A percentile compares a stretch with the other conserved stretches of the same genome.
Conservation (phyloP, 2,888 invertebrate species). For the Pseudanteris insignis region DNA sequence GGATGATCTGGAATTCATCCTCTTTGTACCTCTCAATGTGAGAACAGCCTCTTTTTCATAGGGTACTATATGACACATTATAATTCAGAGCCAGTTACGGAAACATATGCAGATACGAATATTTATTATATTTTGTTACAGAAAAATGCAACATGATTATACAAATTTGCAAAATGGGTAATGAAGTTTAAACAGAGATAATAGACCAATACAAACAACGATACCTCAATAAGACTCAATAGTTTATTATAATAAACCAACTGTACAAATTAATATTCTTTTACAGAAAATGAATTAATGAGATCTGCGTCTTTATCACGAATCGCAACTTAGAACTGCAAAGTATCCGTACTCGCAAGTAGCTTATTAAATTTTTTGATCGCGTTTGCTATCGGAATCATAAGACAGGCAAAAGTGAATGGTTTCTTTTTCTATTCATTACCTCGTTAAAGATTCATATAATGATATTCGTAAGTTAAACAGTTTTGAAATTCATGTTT, state of each 20-base stretch:
- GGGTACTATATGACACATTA: conserved; percentile 53
- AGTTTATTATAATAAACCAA: conserved; percentile 65
- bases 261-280: conserved; percentile 67
- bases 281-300: conserved; percentile 57
- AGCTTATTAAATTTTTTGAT: conserved; percentile 36
- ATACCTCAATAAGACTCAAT: conserved; percentile 67
- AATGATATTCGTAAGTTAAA: conserved; percentile 2
- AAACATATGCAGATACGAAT: conserved; percentile 61
- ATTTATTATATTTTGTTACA: conserved; percentile 68
- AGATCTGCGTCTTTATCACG: conserved; percentile 39
- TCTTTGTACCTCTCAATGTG: conserved; percentile 46
- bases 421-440: conserved; percentile 12
- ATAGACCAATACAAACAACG: conserved; percentile 67
- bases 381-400: conserved; percentile 30
- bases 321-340: conserved; percentile 50
- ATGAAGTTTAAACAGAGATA: conserved; percentile 53
- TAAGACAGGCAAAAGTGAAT: conserved; percentile 34
- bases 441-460: conserved; percentile 3
- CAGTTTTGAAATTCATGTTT: background rate
- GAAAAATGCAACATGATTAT: conserved; percentile 50
- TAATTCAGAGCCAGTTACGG: conserved; percentile 60
- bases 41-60: conserved; percentile 46
- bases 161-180: conserved; percentile 38
- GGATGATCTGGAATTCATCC: conserved; percentile 40
- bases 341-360: conserved; percentile 53